Conservation (phyloP, 2,888 invertebrate species). For the Sinelater perroti region DNA sequence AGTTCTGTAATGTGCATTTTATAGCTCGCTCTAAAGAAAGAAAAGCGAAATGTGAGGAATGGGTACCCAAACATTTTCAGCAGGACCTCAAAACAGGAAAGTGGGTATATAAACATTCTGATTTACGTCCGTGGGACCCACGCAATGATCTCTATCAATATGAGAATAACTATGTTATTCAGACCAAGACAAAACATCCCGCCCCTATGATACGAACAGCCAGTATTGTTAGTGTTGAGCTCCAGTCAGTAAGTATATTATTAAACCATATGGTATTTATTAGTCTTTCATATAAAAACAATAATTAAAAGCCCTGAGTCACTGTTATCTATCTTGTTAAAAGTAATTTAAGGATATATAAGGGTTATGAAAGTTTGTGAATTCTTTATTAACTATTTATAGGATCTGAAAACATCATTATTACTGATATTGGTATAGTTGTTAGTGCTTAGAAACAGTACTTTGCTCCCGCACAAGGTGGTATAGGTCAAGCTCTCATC, state of each 20-base stretch:
- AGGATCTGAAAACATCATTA: too few species aligned
- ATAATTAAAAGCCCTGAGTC: too few species aligned
- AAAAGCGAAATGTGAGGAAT: slow-evolving; percentile 70
- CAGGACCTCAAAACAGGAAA: slow-evolving; percentile 63
- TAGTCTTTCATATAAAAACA: too few species aligned
- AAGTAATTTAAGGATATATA: too few species aligned
- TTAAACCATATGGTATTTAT: neutral
- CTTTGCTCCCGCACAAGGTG: too few species aligned
- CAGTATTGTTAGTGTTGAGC: slow-evolving; percentile 74
- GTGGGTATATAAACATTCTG: slow-evolving; percentile 82
- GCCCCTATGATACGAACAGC: slow-evolving; percentile 78
- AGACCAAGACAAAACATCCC: slow-evolving; percentile 78
- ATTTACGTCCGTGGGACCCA: slow-evolving; percentile 88
- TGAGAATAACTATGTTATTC: slow-evolving; percentile 82
- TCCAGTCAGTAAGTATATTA: slow-evolving; percentile 56
- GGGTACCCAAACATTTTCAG: slow-evolving; percentile 80
- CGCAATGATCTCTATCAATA: slow-evolving; percentile 87
- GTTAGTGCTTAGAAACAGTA: too few species aligned
- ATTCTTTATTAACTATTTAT: too few species aligned
- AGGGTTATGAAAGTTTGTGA: too few species aligned
- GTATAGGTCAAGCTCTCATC: too few species aligned
- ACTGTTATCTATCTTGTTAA: too few species aligned
- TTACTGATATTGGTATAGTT: too few species aligned
- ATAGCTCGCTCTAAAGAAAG: slow-evolving; percentile 73
- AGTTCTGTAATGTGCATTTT: too few species aligned